phyloP scores from a whole-genome alignment of 2,888 invertebrate genomes.

The Elegia similella region DNA sequence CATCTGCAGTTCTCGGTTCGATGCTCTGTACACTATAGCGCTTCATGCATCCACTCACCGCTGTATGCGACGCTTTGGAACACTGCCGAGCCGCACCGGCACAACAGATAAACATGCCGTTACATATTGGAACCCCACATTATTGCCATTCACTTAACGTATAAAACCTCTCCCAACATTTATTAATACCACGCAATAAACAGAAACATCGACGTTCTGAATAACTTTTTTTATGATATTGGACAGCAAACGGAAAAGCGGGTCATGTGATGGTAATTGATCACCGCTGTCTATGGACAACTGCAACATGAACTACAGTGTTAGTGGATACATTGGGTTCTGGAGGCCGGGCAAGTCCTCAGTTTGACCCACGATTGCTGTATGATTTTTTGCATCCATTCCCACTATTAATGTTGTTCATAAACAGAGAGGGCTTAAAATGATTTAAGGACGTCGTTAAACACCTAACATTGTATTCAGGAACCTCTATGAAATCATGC shows the following conservation, averaged over 20 bases:
- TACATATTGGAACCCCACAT: constrained; percentile 48
- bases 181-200: background rate
- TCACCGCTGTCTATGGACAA: too few relatives aligned
- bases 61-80: constrained; percentile 98
- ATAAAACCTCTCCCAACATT: background rate
- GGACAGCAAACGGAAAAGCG: too few relatives aligned
- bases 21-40: constrained; percentile 32
- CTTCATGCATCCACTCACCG: constrained; percentile 88
- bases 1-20: constrained; percentile 19
- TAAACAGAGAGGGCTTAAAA: too few relatives aligned
- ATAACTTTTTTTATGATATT: too few relatives aligned
- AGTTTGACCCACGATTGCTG: too few relatives aligned
- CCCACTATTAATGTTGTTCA: too few relatives aligned
- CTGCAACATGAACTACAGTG: too few relatives aligned
- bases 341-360: too few relatives aligned
- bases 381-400: too few relatives aligned
- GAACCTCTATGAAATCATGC: background rate
- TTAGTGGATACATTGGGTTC: too few relatives aligned
- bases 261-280: too few relatives aligned
- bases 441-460: background rate
- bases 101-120: constrained; percentile 80
- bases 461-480: background rate
- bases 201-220: background rate
- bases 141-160: constrained; percentile 23
- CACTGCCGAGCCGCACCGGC: constrained; percentile 85